Base-by-base conservation (phyloP, 2,888 invertebrate genomes). In the Orchesellides sinensis region DNA sequence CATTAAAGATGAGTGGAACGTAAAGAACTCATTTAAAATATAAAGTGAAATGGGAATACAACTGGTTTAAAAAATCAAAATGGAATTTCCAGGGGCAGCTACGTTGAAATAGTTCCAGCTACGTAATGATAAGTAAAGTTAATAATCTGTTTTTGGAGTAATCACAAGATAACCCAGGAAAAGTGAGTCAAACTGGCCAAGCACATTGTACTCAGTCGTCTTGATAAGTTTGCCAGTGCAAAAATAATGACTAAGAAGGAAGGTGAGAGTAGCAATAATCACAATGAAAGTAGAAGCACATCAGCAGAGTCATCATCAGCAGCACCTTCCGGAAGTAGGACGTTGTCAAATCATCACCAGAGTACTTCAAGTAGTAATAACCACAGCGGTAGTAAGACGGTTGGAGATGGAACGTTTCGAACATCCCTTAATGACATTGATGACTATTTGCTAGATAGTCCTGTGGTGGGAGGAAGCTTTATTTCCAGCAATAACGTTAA, bases 211-310 rank as follows among this genome's bases (percentile, higher is more conserved):
- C 59, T 59, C 12, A 3, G 32, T 4, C 59, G 59, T 1, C 59
- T 59, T n/a, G 32, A 17, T 12, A 59, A 56, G 25, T 56, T 56
- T 56, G 8, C 52, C 10, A 23, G 23, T 14, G 40, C 27, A 25
- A 32, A 3, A 70, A 79, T 65, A 52, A 80, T 72, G 79, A 72
- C 56, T 59, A 35, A 45, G n/a, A 61, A 70, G 32, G 69, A 59
- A 40, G 32, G 23, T 61, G 68, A 63, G 49, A 49, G 49, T 21
- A 49, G 49, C 17, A 35, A 32, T 23, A 65, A 21, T 45, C 47
- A 25, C 6, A 14, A 61, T 21, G 74, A 47, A 17, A 63, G 19
- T 47, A 63, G 14, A n/a, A 40, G 4, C 27, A 40, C 10, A 10
- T 40, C 40, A 56, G 56, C 10, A 32, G n/a, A 14, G 63, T 32